These are phyloP conservation scores for Channa maculata DNA, from an alignment of 2,113 vertebrate genomes.

Conservation along the genomic window DNA sequence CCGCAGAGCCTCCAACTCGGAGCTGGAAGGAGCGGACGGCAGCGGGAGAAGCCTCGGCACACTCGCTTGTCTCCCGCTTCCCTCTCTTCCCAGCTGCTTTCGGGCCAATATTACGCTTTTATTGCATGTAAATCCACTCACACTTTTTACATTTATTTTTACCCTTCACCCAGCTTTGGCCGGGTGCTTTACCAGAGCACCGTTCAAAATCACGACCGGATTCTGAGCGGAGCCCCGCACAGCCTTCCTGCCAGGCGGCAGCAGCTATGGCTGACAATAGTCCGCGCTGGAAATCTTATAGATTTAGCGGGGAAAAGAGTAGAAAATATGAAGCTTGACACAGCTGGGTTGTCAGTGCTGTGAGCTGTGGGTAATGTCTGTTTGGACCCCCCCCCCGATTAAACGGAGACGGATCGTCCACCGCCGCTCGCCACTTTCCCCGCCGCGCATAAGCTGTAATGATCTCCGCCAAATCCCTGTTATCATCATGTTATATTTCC, in stretches of 20 bases:
- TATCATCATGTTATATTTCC: not conserved
- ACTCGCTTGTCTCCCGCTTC: constrained; percentile 7
- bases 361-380: not conserved
- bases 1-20: constrained; percentile 26
- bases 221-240: constrained; percentile 38
- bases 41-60: constrained; percentile 51
- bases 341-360: not conserved
- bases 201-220: constrained; percentile 63
- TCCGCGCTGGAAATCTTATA: constrained; percentile 16
- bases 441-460: constrained; percentile 7
- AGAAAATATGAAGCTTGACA: accelerated
- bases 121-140: not conserved
- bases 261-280: constrained; percentile 73
- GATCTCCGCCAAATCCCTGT: constrained; percentile 26
- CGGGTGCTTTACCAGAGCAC: not conserved
- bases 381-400: not conserved
- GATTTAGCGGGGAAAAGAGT: not conserved
- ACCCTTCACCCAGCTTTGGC: not conserved
- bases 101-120: accelerated
- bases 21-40: constrained; percentile 40
- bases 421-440: constrained; percentile 53
- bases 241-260: constrained; percentile 54
- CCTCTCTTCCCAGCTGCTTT: not conserved
- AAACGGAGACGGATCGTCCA: not conserved
- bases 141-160: no score